Percentiles rank a stretch among this genome's conserved stretches.
Conservation (phyloP, 1,140 invertebrate genomes). For the Drosophila tani region DNA sequence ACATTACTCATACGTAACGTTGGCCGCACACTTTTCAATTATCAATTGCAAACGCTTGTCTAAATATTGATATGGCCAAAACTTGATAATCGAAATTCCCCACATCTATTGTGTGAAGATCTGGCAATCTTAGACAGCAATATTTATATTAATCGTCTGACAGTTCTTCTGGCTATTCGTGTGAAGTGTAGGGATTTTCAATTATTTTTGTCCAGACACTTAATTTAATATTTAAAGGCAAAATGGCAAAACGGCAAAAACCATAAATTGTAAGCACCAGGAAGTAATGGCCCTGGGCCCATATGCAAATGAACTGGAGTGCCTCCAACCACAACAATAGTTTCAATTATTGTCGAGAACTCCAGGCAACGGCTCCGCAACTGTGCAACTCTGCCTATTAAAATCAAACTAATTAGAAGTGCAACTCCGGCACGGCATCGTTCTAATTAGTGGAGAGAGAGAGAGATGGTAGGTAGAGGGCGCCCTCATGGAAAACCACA, state of each 20-base stretch:
- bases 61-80: slow-evolving; percentile 55
- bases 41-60: slow-evolving; percentile 58
- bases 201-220: slow-evolving; percentile 49
- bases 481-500: slow-evolving; percentile 10
- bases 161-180: neutral
- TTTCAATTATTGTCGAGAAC: slow-evolving; percentile 44
- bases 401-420: slow-evolving; percentile 50
- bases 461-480: neutral
- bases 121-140: slow-evolving; percentile 34
- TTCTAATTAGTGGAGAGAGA: slow-evolving; percentile 37
- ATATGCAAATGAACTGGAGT: slow-evolving; percentile 37
- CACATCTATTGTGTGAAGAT: slow-evolving; percentile 14
- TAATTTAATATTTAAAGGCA: slow-evolving; percentile 25
- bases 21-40: slow-evolving; percentile 61
- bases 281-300: slow-evolving; percentile 3
- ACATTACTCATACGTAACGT: slow-evolving; percentile 57
- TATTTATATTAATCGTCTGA: slow-evolving; percentile 39
- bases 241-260: slow-evolving; percentile 8
- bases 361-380: slow-evolving; percentile 4
- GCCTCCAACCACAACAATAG: slow-evolving; percentile 6
- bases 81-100: slow-evolving; percentile 55
- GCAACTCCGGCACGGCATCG: slow-evolving; percentile 15
- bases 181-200: slow-evolving; percentile 18
- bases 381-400: slow-evolving; percentile 32
- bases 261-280: slow-evolving; percentile 28